Percentiles rank a stretch among this genome's conserved stretches.
These are phyloP conservation scores for Chironomus tentans DNA, from an alignment of 2,888 invertebrate species.

Conservation along the genomic window DNA sequence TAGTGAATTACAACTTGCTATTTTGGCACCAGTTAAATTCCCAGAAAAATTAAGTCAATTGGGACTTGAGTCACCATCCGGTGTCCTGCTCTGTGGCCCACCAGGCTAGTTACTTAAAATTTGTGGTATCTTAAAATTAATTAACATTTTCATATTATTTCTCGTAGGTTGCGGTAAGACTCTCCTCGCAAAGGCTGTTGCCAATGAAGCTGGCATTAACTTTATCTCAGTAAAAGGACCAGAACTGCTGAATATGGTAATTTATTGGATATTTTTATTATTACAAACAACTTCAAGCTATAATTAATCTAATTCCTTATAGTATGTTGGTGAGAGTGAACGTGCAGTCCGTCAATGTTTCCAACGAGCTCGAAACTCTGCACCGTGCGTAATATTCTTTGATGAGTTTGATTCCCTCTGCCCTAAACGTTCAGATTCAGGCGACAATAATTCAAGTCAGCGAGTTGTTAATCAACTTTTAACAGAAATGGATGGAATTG, in stretches of 20 bases:
- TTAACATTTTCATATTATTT: neutral
- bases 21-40: conserved; percentile 85
- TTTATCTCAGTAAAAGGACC: conserved; percentile 99
- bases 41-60: conserved; percentile 68
- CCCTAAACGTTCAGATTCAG: conserved; percentile 73
- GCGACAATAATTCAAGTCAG: conserved; percentile 61
- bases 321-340: conserved; percentile 98
- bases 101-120: conserved; percentile 43
- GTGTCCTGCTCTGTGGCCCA: conserved; percentile 90
- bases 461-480: conserved; percentile 94
- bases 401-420: conserved; percentile 96
- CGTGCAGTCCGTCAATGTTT: conserved; percentile 94
- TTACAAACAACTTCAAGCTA: neutral
- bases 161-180: conserved; percentile 82
- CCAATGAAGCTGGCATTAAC: conserved; percentile 97
- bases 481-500: conserved; percentile 98
- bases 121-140: neutral
- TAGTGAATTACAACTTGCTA: conserved; percentile 81
- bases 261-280: conserved; percentile 29
- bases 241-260: conserved; percentile 92
- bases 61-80: conserved; percentile 74
- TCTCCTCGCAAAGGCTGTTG: conserved; percentile 92
- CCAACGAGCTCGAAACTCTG: conserved; percentile 84
- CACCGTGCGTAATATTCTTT: conserved; percentile 97
- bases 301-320: conserved; percentile 30